Base-by-base conservation (phyloP, 2,797 vertebrate species). In the Callimico goeldii region DNA sequence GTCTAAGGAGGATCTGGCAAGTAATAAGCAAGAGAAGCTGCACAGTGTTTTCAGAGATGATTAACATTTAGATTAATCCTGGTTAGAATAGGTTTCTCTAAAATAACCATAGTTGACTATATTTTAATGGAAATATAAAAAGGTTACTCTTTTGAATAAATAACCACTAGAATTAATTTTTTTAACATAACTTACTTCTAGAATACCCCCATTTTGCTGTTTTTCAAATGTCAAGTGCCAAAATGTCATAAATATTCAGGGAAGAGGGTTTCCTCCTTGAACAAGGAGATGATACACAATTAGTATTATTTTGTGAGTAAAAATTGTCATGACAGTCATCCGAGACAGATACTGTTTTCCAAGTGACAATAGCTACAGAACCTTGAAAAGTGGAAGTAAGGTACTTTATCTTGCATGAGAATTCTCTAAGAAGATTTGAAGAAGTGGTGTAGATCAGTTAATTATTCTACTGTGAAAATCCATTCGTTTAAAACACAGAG, bases 241-340 rank as follows among this genome's bases (percentile, higher is more conserved):
- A 92, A 87, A 80, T 93, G 15, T 24, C 67, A 84, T 88, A 48
- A 73, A 81, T 72, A 91, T 22, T 88, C 41, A 88, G 43, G 57
- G n/a, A 72, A 85, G 30, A 70, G 10, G 48, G 4, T 79, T 39
- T 20, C 1, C 4, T 75, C 13, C 87, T 93, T 83, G 50, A 41
- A 90, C 57, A 93, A 50, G 57, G 17, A 67, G n/a, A 24, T 52
- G 43, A 64, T 58, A 88, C n/a, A 39, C 0, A 0, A 46, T 88
- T 94, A 70, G 61, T 10, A 92, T 88, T 93, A 84, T 96, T 77
- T 81, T 9, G 41, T 41, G 2, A 81, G 26, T 92, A 81, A 94
- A 96, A 80, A 52, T 86, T 41, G 10, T 52, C 24, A 33, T 92
- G 55, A 79, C 10, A 64, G 3, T 26, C 55, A 89, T 83, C 52